These are phyloP conservation scores for Drosophila formosana DNA, from an alignment of 2,888 invertebrate genomes.

Conservation along the genomic window DNA sequence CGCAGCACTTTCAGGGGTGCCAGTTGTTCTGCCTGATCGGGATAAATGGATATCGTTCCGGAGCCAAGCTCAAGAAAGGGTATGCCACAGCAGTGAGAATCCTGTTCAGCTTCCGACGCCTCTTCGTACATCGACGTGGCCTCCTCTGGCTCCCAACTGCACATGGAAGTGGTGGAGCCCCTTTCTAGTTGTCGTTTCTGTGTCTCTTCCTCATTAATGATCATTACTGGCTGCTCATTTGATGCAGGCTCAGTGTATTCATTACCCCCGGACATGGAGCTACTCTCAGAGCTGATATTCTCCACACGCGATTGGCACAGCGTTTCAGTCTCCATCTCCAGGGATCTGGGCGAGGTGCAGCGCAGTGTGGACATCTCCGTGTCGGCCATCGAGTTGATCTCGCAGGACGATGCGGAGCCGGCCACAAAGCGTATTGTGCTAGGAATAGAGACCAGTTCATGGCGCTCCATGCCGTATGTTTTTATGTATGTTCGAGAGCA, in stretches of 20 bases:
- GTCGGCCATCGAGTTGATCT: conserved; percentile 51
- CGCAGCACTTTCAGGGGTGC: conserved; percentile 43
- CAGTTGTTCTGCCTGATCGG: conserved; percentile 34
- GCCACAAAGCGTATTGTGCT: conserved; percentile 55
- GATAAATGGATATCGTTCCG: conserved; percentile 51
- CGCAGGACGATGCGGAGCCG: conserved; percentile 60
- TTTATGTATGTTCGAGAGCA: conserved; percentile 62
- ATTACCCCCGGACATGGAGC: conserved; percentile 25
- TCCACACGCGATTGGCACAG: conserved; percentile 5
- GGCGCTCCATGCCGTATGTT: conserved; percentile 29
- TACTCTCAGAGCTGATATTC: conserved; percentile 14
- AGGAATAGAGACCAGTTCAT: conserved; percentile 11
- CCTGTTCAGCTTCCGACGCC: conserved; percentile 21
- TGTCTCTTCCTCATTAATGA: not conserved
- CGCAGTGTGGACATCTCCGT: conserved; percentile 68
- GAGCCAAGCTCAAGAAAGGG: conserved; percentile 81
- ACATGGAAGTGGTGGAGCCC: conserved; percentile 64
- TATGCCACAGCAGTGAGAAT: conserved; percentile 58
- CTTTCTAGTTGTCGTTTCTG: conserved; percentile 23
- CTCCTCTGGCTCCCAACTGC: conserved; percentile 71
- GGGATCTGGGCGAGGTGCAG: conserved; percentile 44
- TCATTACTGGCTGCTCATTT: not conserved
- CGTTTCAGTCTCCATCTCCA: conserved; percentile 22
- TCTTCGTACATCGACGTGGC: conserved; percentile 25
- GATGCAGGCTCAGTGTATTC: not conserved